Evolutionary conservation across 2,797 vertebrate genomes (phyloP).

Genomic region (Myripristis murdjan): DNA sequence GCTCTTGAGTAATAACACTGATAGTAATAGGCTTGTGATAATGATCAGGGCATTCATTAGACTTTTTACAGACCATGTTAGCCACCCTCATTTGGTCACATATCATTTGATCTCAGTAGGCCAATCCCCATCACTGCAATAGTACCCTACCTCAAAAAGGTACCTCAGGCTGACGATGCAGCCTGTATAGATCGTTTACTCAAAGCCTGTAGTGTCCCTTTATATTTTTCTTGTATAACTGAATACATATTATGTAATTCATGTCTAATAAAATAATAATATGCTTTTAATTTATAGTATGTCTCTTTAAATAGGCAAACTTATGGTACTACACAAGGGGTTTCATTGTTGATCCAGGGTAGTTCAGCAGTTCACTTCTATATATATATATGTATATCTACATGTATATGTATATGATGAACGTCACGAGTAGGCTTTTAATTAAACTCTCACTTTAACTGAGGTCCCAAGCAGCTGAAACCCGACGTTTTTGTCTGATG

Average conservation of each 20-base stretch:
- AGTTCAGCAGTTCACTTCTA: background rate
- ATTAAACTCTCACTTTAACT: constrained; percentile 76
- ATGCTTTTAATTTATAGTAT: background rate
- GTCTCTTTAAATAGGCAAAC: no score
- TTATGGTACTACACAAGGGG: no score
- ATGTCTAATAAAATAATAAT: no score
- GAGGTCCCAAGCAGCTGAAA: constrained; percentile 72
- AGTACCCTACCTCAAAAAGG: background rate
- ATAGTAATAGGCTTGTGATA: no score
- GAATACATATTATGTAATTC: background rate
- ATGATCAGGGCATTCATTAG: no score
- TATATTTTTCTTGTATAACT: background rate
- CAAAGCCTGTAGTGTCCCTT: background rate
- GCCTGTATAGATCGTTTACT: constrained; percentile 3
- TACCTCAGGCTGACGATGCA: constrained; percentile 6
- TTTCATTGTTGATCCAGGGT: no score
- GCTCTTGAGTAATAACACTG: no score
- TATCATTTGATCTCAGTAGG: no score
- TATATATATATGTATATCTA: constrained; percentile 53
- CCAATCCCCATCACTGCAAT: no score
- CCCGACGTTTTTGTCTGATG: constrained; percentile 75
- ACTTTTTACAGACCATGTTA: background rate
- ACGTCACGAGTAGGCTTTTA: constrained; percentile 64
- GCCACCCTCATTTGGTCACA: no score
- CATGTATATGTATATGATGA: constrained; percentile 44